Conservation (phyloP, 2,888 invertebrate genomes). For the Acrobasis suavella region DNA sequence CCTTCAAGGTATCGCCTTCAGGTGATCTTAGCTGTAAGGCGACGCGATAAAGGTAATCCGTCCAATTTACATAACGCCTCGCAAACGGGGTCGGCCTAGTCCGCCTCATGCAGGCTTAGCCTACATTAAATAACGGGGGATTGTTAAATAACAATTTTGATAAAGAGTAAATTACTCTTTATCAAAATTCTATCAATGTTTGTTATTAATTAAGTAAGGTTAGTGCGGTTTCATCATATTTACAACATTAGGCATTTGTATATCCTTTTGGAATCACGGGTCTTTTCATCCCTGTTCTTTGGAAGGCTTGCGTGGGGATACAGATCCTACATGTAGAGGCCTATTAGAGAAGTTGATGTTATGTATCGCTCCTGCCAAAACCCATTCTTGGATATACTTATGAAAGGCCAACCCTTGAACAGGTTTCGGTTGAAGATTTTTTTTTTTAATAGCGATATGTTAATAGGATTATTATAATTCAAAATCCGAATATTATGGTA, state of each 20-base stretch:
- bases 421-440: background rate
- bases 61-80: conserved; percentile 58
- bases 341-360: too few species aligned
- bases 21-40: conserved; percentile 42
- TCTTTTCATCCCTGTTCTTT: too few species aligned
- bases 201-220: background rate
- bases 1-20: conserved; percentile 38
- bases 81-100: conserved; percentile 11
- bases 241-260: too few species aligned
- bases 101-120: conserved; percentile 1
- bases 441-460: background rate
- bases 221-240: background rate
- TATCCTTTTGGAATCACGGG: too few species aligned
- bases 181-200: background rate
- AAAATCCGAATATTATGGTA: background rate
- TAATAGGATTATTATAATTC: background rate
- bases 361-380: too few species aligned
- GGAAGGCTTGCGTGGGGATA: too few species aligned
- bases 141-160: too few species aligned
- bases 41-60: conserved; percentile 56
- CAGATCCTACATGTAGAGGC: too few species aligned
- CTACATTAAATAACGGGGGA: conserved; percentile 11
- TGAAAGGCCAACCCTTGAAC: too few species aligned
- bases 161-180: background rate
- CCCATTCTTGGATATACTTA: too few species aligned